Base-by-base conservation (phyloP, 2,113 vertebrate genomes). In the Calidris pugnax region DNA sequence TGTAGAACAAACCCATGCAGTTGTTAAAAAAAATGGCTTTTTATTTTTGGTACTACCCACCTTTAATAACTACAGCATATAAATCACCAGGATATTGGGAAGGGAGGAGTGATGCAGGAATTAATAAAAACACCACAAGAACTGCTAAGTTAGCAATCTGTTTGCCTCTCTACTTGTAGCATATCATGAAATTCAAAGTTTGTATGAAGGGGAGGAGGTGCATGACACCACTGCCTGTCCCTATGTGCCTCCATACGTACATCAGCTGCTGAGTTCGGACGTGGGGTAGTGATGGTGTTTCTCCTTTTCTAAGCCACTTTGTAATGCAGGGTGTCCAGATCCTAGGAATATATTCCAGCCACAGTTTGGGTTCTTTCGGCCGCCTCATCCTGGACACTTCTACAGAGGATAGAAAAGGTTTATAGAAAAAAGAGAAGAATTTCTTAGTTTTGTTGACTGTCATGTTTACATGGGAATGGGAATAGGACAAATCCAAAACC, bases 251-350 rank as follows among this genome's bases (percentile, higher is more conserved):
- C 47, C 51, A 23, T 47, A 23, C 2, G 1, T 15, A 16, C n/a
- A 3, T 9, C 0, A 1, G 1, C 9, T 63, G 35, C 55, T 35
- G 59, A 56, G 41, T 10, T 80, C 30, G 69, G 47, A 4, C 2
- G 1, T 64, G 48, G 45, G 14, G 6, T 47, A n/a, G 4, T 27
- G 41, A 17, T 4, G 7, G 9, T 22, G 43, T 55, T 92, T 69
- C 35, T 90, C 21, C n/a, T 76, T 4, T 39, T 5, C 3, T 33
- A 67, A 84, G 23, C 39, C 24, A 16, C 55, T 86, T 63, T 51
- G 24, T 56, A 56, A 48, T 63, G 63, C 37, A 47, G 39, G n/a
- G 28, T 68, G 15, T 23, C 7, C 26, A 37, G 43, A n/a, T 47
- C 59, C 50, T 39, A 28, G 67, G 23, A 19, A 39, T 69, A 28